These are phyloP conservation scores for Choristoneura rosaceana DNA, from an alignment of 2,888 invertebrate species.

Conservation along the genomic window DNA sequence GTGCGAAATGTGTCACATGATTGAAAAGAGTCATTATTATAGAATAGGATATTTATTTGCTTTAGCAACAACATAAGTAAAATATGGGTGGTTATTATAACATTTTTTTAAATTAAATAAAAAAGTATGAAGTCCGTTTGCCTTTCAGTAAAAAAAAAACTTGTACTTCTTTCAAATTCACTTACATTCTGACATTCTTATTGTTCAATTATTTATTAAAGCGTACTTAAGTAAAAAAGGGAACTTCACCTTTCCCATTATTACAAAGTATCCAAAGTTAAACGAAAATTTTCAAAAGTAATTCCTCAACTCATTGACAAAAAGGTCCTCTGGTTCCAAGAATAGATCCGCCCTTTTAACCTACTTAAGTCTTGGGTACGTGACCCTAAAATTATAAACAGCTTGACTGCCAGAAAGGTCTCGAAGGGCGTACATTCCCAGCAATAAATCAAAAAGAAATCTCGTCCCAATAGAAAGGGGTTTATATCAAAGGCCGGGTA, in stretches of 20 bases:
- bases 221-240: background rate
- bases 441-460: constrained; percentile 59
- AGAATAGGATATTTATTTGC: no score
- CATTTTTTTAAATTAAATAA: no score
- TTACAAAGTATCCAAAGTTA: background rate
- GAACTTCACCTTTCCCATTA: background rate
- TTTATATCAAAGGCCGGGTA: constrained; percentile 55
- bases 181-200: no score
- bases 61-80: no score
- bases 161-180: no score
- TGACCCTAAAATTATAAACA: constrained; percentile 45
- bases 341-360: constrained; percentile 12
- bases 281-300: background rate
- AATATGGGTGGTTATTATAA: no score
- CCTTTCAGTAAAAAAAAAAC: no score
- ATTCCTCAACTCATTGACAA: constrained; percentile 1
- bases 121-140: no score
- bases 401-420: constrained; percentile 44
- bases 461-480: constrained; percentile 49
- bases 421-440: constrained; percentile 30
- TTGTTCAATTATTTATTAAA: no score
- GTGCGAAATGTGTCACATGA: no score
- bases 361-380: constrained; percentile 13
- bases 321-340: background rate
- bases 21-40: no score